phyloP scores from a whole-genome alignment of 2,797 vertebrate genomes.

The Gadopsis marmoratus region DNA sequence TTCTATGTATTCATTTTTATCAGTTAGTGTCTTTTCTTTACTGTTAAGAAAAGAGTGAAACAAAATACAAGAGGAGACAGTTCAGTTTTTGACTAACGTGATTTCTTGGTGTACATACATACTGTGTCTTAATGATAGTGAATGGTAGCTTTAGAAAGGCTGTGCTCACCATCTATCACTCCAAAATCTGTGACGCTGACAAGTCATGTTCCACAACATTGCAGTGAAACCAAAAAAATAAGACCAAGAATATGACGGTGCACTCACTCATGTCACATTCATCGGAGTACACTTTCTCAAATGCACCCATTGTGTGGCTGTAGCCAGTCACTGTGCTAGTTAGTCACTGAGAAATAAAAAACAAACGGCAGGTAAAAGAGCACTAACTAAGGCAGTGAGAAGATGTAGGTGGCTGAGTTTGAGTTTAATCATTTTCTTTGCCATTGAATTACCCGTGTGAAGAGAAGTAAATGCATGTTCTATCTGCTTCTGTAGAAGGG shows the following conservation, averaged over 20 bases:
- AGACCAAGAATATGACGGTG: background rate
- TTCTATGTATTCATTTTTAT: background rate
- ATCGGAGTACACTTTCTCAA: background rate
- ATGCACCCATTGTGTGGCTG: background rate
- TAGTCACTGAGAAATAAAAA: background rate
- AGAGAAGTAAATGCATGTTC: background rate
- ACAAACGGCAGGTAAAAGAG: background rate
- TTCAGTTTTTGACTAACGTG: no score
- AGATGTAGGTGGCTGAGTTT: background rate
- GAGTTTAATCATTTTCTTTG: background rate
- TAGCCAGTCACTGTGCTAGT: background rate
- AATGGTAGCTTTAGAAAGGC: background rate
- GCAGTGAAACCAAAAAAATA: background rate
- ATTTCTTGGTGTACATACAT: background rate
- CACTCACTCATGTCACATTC: background rate
- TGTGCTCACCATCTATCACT: background rate
- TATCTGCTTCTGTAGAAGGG: background rate
- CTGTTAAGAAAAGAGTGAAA: background rate
- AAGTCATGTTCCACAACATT: background rate
- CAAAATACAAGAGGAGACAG: no score
- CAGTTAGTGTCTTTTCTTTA: background rate
- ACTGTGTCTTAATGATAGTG: background rate
- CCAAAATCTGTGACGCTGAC: slow-evolving; percentile 8
- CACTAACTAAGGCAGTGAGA: background rate
- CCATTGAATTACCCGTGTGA: background rate